Evolutionary conservation across 35 echinoderm and acorn worm genomes (phyloP).

Genomic region (Heliocidaris tuberculata): DNA sequence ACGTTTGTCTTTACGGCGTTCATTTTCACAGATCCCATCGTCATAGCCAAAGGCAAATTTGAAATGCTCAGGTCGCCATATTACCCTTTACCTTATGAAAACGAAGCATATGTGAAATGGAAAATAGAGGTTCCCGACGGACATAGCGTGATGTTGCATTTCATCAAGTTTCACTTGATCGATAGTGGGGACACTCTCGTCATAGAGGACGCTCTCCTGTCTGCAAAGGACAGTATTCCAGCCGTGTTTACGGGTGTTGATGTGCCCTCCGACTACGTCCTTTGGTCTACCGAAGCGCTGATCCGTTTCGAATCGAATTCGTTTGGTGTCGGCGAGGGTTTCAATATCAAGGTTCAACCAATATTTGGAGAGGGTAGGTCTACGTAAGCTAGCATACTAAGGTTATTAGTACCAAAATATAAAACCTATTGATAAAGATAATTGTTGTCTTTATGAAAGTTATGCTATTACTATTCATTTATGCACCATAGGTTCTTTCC

Average conservation of each 20-base stretch:
- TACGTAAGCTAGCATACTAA: background rate
- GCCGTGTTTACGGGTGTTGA: background rate
- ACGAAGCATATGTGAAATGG: background rate
- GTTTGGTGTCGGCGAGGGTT: background rate
- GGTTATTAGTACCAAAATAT: too few species aligned
- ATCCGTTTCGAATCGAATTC: background rate
- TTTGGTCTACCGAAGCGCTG: background rate
- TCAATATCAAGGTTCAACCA: background rate
- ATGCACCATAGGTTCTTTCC: too few species aligned
- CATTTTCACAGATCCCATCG: background rate
- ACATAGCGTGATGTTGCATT: background rate
- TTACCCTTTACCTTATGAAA: background rate
- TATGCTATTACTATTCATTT: too few species aligned
- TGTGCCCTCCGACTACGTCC: background rate
- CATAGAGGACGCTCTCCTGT: background rate
- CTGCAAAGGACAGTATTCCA: background rate
- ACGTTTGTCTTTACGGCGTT: too few species aligned
- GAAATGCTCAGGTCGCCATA: background rate
- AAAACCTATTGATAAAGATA: too few species aligned
- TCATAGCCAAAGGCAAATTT: background rate
- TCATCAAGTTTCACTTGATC: background rate
- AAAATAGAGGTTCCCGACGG: background rate
- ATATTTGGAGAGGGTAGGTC: background rate
- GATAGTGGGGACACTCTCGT: background rate
- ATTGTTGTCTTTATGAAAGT: too few species aligned